Base-by-base conservation (phyloP, 2,888 invertebrate genomes). In the Scaptomyza caliginosa region DNA sequence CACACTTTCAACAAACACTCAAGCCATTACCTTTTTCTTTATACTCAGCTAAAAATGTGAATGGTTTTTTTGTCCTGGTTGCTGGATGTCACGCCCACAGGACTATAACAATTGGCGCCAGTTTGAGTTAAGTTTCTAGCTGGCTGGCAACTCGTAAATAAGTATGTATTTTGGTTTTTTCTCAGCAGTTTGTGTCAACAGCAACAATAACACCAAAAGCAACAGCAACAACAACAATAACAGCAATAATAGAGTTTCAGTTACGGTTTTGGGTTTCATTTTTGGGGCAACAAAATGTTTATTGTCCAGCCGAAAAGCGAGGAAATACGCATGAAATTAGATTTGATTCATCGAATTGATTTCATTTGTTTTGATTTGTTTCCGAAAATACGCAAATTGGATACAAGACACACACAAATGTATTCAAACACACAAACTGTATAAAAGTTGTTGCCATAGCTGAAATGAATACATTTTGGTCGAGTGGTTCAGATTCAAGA, bases 321-420 rank as follows among this genome's bases (percentile, higher is more conserved):
- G 74, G 77, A 82, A 82, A 82, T 82, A 74, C 79, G 82, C 79
- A 85, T 82, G 77, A 82, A 81, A 82, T 82, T 82, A 85, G 82
- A 82, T 82, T 85, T 82, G 81, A 74, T 85, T 68, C 81, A 85
- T 82, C 82, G 81, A 82, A 85, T 82, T 85, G 81, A 82, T 82
- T 81, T 81, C 85, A 81, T 81, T 78, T 78, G 77, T 74, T 78
- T 81, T 85, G 85, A 85, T 82, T 82, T 82, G 81, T 85, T 82
- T 82, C 81, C 64, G 58, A 79, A 80, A 80, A 80, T 81, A 84
- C 83, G 83, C 84, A 85, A 85, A 81, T 81, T 85, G 85, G 85
- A 82, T 84, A 60, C 79, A 74, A 74, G 64, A 57, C 58, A 36
- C 59, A 48, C 57, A 24, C 59, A 52, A n/a, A n/a, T n/a, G n/a